A percentile compares a stretch with the other conserved stretches of the same genome.
Evolutionary conservation across 2,113 vertebrate species (phyloP).

Genomic region (Eptesicus fuscus): DNA sequence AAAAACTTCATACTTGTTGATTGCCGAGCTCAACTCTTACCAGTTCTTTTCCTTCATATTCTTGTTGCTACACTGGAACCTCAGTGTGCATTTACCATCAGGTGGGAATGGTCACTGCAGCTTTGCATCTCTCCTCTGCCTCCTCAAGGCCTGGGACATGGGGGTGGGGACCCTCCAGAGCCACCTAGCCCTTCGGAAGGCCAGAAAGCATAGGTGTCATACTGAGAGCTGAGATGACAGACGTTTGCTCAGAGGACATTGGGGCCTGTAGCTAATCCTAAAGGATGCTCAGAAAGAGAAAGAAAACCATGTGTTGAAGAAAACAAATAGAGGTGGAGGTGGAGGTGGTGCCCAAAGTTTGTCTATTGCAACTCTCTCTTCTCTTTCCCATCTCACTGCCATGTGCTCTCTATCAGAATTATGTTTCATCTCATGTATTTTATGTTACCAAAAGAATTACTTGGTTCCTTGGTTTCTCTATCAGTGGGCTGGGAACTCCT

Average conservation of each 20-base stretch:
- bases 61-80: conserved; percentile 53
- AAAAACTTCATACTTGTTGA: conserved; percentile 61
- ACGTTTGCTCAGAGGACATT: background rate
- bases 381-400: background rate
- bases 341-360: background rate
- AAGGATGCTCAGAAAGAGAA: background rate
- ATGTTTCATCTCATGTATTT: conserved; percentile 45
- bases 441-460: conserved; percentile 44
- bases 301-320: background rate
- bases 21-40: background rate
- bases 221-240: background rate
- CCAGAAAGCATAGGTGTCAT: background rate
- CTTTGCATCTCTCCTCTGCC: background rate
- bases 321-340: background rate
- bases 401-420: background rate
- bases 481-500: conserved; percentile 52
- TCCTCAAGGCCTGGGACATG: background rate
- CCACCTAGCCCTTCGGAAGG: background rate
- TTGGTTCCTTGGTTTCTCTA: conserved; percentile 64
- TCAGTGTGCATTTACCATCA: background rate
- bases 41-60: conserved; percentile 55
- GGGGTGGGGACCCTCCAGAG: background rate
- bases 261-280: background rate
- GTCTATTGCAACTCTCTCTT: background rate
- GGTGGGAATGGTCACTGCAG: background rate